These are phyloP conservation scores for Eupsittula cactorum DNA, from an alignment of 2,113 vertebrate genomes.

Conservation along the genomic window DNA sequence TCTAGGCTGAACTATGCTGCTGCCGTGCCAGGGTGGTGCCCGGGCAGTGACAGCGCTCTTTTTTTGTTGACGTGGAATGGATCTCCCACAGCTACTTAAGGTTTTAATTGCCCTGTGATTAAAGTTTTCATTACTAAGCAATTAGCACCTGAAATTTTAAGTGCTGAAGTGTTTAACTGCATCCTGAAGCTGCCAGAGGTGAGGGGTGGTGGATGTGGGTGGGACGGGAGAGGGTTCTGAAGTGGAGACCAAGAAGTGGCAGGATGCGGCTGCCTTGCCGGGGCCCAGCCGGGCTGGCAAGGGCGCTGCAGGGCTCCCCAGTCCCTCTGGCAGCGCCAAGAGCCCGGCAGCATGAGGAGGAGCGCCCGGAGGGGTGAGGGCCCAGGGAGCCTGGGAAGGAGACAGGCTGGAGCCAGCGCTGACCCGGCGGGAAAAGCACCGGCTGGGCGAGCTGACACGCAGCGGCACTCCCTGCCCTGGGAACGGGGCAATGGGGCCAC, in stretches of 20 bases:
- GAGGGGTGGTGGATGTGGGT: conserved; percentile 41
- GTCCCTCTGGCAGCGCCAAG: neutral
- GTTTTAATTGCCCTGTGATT: conserved; percentile 72
- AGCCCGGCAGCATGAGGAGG: neutral
- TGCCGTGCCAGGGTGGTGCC: neutral
- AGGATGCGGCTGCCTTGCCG: neutral
- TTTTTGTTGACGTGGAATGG: conserved; percentile 61
- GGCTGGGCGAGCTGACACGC: neutral
- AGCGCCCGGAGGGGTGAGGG: neutral
- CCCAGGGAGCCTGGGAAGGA: conserved; percentile 35
- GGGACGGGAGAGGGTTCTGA: conserved; percentile 7
- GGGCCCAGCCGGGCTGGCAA: neutral
- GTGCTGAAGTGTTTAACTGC: conserved; percentile 66
- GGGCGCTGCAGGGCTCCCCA: accelerated
- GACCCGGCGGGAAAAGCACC: neutral
- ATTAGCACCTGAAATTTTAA: conserved; percentile 72
- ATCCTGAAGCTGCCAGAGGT: conserved; percentile 59
- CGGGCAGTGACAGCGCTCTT: neutral
- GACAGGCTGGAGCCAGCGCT: conserved; percentile 10
- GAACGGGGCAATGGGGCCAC: neutral
- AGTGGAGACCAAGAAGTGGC: neutral
- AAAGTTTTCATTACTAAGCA: conserved; percentile 73
- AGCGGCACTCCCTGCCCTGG: neutral
- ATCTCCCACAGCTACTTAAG: conserved; percentile 70
- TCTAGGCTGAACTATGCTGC: accelerated